Percentiles rank a stretch among this genome's conserved stretches.
Conservation (phyloP, 1,140 invertebrate species). For the Berghia stephanieae region DNA sequence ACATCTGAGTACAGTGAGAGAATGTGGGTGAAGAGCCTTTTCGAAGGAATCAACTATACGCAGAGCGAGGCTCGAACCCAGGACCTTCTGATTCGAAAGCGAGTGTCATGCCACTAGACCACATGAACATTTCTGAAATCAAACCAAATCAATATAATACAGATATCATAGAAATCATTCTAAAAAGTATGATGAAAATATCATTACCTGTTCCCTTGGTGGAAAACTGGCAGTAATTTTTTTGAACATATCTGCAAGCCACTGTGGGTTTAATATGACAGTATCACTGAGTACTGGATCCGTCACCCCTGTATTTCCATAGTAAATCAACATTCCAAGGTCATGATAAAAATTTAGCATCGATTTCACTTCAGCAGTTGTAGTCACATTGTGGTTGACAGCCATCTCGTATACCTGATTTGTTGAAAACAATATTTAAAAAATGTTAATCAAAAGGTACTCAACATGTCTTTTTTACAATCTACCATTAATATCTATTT, state of each 20-base stretch:
- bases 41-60: too few species aligned
- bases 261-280: constrained; percentile 62
- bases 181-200: too few species aligned
- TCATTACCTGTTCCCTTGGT: constrained; percentile 29
- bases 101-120: too few species aligned
- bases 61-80: too few species aligned
- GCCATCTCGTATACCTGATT: constrained; percentile 62
- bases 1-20: too few species aligned
- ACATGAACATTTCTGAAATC: too few species aligned
- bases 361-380: constrained; percentile 61
- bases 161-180: too few species aligned
- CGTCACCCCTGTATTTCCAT: constrained; percentile 43
- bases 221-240: constrained; percentile 44
- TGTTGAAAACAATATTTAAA: neutral
- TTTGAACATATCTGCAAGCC: constrained; percentile 60
- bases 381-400: constrained; percentile 56
- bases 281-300: constrained; percentile 59
- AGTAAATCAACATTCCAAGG: constrained; percentile 61
- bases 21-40: too few species aligned
- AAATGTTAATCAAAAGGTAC: neutral
- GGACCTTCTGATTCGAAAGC: too few species aligned
- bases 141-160: too few species aligned
- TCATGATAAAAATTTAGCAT: constrained; percentile 68
- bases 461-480: constrained; percentile 48
- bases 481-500: too few species aligned